phyloP scores from a whole-genome alignment of 2,888 invertebrate genomes.

The Esperia sulphurella region DNA sequence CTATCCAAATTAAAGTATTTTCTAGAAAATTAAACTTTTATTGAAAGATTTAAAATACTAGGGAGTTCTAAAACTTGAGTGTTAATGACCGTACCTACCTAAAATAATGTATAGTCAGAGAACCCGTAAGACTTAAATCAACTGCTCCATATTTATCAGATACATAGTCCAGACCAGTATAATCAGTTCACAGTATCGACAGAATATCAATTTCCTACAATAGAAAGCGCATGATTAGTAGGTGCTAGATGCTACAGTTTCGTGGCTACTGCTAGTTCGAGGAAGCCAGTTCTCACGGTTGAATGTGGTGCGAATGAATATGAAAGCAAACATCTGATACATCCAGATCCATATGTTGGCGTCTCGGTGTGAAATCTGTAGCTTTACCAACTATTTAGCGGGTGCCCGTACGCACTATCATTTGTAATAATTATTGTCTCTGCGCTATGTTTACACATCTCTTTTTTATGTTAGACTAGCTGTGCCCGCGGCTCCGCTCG shows the following conservation, averaged over 20 bases:
- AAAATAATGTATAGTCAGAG: too few relatives aligned
- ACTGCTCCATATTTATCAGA: constrained; percentile 25
- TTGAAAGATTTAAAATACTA: too few relatives aligned
- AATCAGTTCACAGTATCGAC: constrained; percentile 60
- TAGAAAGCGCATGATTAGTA: constrained; percentile 51
- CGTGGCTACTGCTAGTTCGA: constrained; percentile 58
- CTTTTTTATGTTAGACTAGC: constrained; percentile 60
- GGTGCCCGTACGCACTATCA: constrained; percentile 70
- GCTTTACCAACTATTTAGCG: constrained; percentile 78
- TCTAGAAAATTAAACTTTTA: too few relatives aligned
- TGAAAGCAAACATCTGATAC: constrained; percentile 72
- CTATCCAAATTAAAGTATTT: too few relatives aligned
- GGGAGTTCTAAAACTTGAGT: too few relatives aligned
- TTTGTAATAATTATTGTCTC: constrained; percentile 79
- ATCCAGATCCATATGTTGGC: constrained; percentile 79
- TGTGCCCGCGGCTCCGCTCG: too few relatives aligned
- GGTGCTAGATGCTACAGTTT: constrained; percentile 66
- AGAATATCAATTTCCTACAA: constrained; percentile 53
- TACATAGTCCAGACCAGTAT: constrained; percentile 33
- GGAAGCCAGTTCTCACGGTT: constrained; percentile 69
- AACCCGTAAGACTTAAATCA: not conserved
- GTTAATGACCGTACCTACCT: too few relatives aligned
- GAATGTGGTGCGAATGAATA: constrained; percentile 73
- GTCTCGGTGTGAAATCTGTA: constrained; percentile 77
- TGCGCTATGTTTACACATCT: constrained; percentile 69